Conservation (phyloP, 2,113 vertebrate genomes). For the Hippoglossus stenolepis region DNA sequence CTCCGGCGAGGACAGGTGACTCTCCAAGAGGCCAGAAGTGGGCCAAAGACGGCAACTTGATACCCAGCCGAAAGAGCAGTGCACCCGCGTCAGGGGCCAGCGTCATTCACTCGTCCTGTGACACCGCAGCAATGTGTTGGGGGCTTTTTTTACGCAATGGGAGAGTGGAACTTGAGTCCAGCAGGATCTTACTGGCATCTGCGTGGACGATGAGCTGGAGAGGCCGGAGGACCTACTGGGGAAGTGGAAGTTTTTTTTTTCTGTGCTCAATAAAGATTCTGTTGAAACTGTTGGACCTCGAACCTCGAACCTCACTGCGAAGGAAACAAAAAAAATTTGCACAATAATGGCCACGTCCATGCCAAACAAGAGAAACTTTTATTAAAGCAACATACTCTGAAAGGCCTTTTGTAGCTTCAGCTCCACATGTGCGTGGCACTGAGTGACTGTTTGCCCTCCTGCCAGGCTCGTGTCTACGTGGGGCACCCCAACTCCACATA, state of each 20-base stretch:
- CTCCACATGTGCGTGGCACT: conserved; percentile 21
- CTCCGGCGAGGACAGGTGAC: conserved; percentile 73
- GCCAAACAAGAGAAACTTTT: conserved; percentile 13
- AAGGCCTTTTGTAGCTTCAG: conserved; percentile 53
- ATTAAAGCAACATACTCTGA: conserved; percentile 13
- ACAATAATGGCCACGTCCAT: conserved; percentile 42
- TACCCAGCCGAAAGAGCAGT: conserved; percentile 74
- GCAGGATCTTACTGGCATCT: conserved; percentile 76
- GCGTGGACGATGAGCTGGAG: conserved; percentile 62
- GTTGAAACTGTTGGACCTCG: conserved; percentile 32
- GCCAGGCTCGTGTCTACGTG: conserved; percentile 38
- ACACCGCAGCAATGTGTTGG: conserved; percentile 83
- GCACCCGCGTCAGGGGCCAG: conserved; percentile 68
- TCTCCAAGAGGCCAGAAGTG: conserved; percentile 71
- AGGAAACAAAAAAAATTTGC: conserved; percentile 51
- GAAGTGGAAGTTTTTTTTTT: conserved; percentile 40
- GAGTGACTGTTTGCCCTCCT: conserved; percentile 47
- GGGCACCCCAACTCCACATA: conserved; percentile 38
- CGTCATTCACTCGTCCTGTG: conserved; percentile 83
- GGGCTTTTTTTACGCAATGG: conserved; percentile 81
- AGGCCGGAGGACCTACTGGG: conserved; percentile 56
- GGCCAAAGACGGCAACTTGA: conserved; percentile 81
- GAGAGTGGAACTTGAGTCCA: conserved; percentile 81
- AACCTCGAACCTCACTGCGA: conserved; percentile 25
- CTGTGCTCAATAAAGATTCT: conserved; percentile 36